These are phyloP conservation scores for Drosophila longiperda DNA, from an alignment of 2,888 invertebrate species.

Conservation along the genomic window DNA sequence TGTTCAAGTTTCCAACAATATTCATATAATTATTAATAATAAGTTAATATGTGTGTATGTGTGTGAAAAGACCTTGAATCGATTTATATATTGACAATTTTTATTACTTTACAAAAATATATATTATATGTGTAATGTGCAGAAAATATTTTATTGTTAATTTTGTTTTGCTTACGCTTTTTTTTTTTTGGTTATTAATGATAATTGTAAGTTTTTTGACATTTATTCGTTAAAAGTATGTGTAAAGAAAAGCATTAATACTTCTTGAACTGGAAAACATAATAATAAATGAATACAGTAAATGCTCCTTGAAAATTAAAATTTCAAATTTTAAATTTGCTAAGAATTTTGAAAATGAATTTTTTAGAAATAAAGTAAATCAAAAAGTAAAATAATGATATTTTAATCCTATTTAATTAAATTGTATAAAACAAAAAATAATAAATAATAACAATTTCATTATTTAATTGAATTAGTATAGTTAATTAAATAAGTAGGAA, in stretches of 20 bases:
- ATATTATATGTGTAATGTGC: conserved; percentile 22
- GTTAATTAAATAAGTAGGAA: background rate
- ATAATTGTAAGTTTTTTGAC: conserved; percentile 9
- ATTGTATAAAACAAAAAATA: background rate
- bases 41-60: background rate
- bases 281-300: background rate
- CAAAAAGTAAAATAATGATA: background rate
- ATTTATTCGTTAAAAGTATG: background rate
- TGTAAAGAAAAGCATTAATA: conserved; percentile 5
- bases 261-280: background rate
- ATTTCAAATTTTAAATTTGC: background rate
- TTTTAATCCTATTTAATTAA: background rate
- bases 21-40: background rate
- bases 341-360: background rate
- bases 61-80: conserved; percentile 22
- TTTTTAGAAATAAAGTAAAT: background rate
- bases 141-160: conserved; percentile 17
- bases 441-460: background rate
- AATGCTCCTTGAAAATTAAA: background rate
- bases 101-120: conserved; percentile 5
- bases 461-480: background rate
- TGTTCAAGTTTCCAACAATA: background rate
- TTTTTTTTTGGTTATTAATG: background rate
- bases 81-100: background rate
- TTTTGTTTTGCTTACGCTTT: conserved; percentile 1